Evolutionary conservation across 2,113 vertebrate species (phyloP).

Genomic region (Diphyllodes magnificus): DNA sequence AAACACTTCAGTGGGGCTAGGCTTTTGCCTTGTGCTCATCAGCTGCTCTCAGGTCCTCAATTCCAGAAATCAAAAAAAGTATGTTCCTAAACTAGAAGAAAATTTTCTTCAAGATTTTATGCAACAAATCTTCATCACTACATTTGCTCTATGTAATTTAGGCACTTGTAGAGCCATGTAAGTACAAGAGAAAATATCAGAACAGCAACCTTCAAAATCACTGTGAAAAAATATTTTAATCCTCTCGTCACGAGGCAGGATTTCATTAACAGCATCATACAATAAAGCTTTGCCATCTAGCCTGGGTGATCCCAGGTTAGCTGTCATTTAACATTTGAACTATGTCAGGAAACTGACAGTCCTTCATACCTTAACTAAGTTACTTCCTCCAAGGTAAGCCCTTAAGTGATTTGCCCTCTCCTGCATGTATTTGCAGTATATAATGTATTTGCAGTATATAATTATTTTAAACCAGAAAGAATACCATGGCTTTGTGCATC

Average conservation of each 20-base stretch:
- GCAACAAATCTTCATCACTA: not conserved
- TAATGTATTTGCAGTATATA: not conserved
- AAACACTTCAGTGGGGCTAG: not conserved
- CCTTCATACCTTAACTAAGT: not conserved
- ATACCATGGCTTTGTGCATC: not conserved
- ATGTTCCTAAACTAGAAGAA: not conserved
- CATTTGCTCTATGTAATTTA: not conserved
- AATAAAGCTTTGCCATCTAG: not conserved
- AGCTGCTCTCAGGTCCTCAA: not conserved
- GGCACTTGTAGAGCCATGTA: not conserved
- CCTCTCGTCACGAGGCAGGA: not conserved
- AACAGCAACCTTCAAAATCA: not conserved
- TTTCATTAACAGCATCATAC: not conserved
- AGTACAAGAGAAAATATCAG: not conserved
- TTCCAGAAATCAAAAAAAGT: not conserved
- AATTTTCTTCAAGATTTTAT: not conserved
- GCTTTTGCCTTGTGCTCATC: not conserved
- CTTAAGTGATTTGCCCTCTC: not conserved
- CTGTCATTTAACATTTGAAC: not conserved
- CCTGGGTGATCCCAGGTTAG: not conserved
- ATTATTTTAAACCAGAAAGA: slow-evolving; percentile 18
- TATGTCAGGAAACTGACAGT: not conserved
- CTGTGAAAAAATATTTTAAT: not conserved
- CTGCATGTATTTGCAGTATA: not conserved
- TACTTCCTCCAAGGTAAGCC: not conserved